Base-by-base conservation (phyloP, 2,888 invertebrate genomes). In the Amiota mariae region DNA sequence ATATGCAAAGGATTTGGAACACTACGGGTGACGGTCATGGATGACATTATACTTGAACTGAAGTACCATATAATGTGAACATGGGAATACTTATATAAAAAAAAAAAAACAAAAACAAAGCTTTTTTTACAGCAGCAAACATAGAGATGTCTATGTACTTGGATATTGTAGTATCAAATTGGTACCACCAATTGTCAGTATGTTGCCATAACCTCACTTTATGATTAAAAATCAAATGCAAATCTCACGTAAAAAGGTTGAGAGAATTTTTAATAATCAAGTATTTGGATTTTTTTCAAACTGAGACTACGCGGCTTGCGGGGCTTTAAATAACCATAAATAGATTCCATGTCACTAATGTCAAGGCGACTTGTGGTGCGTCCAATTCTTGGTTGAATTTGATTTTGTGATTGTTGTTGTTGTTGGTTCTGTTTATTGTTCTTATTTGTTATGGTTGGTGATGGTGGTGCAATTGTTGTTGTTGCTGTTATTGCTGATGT, bases 251-350 rank as follows among this genome's bases (percentile, higher is more conserved):
- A 36, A 2, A 36, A 36, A 64, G 10, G 56, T 72, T 71, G 75
- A 71, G 77, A 78, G 75, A 72, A 78, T n/a, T 63, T 77, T 85
- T 75, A 89, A 82, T 89, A 89, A 82, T 89, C 89, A 75, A 88
- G 87, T 82, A 89, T 89, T 83, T 88, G 88, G 74, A 89, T 87
- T 83, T 88, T 87, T 82, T 89, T 90, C 75, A 89, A 80, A 76
- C 90, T 89, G 70, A 90, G 87, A 80, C 88, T 89, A 77, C 89
- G 88, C 76, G 88, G 87, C 77, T 89, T 89, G 78, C 90, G 89
- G 20, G 90, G 90, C 80, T 90, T 90, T 68, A 90, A 82, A 82
- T 90, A 90, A 74, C 89, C 90, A 82, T 90, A 90, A 85, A 90
- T 90, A 76, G 90, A 89, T 80, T 90, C 90, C 89, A 90, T 87